phyloP scores from a whole-genome alignment of 2,888 invertebrate genomes.

The Parthenolecanium corni region DNA sequence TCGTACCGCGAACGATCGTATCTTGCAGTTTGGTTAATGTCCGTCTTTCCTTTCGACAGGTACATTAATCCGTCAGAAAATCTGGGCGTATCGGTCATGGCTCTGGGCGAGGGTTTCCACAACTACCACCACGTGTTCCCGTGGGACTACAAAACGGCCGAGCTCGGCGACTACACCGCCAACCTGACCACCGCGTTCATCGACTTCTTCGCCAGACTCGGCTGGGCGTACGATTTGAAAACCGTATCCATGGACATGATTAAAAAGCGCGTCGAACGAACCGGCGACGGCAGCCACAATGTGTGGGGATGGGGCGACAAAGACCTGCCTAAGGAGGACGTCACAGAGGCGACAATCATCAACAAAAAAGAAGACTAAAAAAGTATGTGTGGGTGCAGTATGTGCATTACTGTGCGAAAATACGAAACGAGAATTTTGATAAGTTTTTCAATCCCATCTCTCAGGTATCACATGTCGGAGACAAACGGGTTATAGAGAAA shows the following conservation, averaged over 20 bases:
- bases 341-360: constrained; percentile 33
- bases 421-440: neutral
- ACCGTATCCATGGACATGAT: constrained; percentile 53
- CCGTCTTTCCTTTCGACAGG: too few species aligned
- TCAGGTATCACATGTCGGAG: too few species aligned
- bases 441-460: neutral
- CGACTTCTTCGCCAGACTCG: constrained; percentile 53
- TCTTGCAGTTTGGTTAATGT: too few species aligned
- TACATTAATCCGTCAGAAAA: constrained; percentile 36
- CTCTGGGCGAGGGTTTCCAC: constrained; percentile 41
- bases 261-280: constrained; percentile 54
- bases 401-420: neutral
- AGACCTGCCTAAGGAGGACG: constrained; percentile 40
- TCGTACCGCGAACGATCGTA: too few species aligned
- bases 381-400: neutral
- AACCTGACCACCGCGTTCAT: constrained; percentile 39
- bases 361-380: constrained; percentile 32
- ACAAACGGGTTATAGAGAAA: too few species aligned
- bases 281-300: constrained; percentile 55
- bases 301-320: constrained; percentile 73
- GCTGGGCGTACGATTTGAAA: constrained; percentile 75
- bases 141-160: constrained; percentile 38
- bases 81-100: constrained; percentile 34
- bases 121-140: constrained; percentile 49
- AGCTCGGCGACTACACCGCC: constrained; percentile 35